These are phyloP conservation scores for Halictus ligatus DNA, from an alignment of 2,888 invertebrate species.

Conservation along the genomic window DNA sequence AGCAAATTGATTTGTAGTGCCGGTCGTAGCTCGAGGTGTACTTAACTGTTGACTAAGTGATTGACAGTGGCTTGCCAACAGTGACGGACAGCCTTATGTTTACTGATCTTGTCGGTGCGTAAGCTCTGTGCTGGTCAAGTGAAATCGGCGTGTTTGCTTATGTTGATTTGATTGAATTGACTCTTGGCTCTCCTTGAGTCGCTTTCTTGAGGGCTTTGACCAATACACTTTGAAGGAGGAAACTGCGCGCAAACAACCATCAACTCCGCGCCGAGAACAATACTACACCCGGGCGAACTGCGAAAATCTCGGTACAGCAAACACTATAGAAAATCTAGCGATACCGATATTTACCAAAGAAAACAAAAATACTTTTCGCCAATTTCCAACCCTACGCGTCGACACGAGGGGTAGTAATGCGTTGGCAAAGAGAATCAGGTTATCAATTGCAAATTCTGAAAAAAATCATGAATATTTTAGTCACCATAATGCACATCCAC, in stretches of 20 bases:
- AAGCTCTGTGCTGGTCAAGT: background rate
- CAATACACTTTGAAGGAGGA: background rate
- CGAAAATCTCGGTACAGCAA: background rate
- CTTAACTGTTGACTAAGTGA: slow-evolving; percentile 9
- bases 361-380: background rate
- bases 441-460: no score
- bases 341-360: background rate
- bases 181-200: slow-evolving; percentile 3
- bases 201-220: slow-evolving; percentile 2
- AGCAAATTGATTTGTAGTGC: background rate
- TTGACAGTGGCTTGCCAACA: slow-evolving; percentile 13
- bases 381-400: no score
- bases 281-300: background rate
- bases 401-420: no score
- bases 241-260: background rate
- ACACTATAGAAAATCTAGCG: background rate
- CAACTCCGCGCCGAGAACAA: background rate
- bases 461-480: no score
- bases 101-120: background rate
- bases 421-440: no score
- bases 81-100: background rate
- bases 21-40: background rate
- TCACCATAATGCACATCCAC: no score
- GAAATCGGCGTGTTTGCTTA: slow-evolving; percentile 14
- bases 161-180: slow-evolving; percentile 17